Percentiles rank a stretch among this genome's conserved stretches.
These are phyloP conservation scores for Anableps anableps DNA, from an alignment of 2,797 vertebrate genomes.

Conservation along the genomic window DNA sequence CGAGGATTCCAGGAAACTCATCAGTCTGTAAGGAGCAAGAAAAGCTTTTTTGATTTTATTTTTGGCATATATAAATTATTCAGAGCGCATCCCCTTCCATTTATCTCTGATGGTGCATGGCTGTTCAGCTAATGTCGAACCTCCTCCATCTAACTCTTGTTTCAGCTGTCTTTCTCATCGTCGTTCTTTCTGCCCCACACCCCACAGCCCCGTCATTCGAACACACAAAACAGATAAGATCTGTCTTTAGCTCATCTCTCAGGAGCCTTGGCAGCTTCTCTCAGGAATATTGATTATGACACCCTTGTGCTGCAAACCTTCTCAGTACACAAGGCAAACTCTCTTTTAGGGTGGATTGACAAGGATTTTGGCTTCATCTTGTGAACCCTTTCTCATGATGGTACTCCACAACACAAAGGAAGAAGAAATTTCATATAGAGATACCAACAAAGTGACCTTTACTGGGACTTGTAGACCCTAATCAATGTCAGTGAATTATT, in stretches of 20 bases:
- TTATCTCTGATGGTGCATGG: constrained; percentile 71
- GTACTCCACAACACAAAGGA: constrained; percentile 29
- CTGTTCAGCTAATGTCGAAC: constrained; percentile 62
- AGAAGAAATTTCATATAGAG: constrained; percentile 46
- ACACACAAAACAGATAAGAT: constrained; percentile 67
- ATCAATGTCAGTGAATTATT: constrained; percentile 64
- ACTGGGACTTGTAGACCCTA: constrained; percentile 46
- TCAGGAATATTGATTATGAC: constrained; percentile 78
- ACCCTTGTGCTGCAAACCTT: constrained; percentile 53
- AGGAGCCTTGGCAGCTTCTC: constrained; percentile 64
- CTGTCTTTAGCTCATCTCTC: constrained; percentile 71
- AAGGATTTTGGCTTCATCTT: constrained; percentile 38
- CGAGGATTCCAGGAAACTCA: constrained; percentile 54
- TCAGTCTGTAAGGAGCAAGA: constrained; percentile 68
- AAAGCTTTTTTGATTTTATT: constrained; percentile 73
- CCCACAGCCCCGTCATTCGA: constrained; percentile 17
- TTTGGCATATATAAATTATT: constrained; percentile 79
- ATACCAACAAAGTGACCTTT: constrained; percentile 36
- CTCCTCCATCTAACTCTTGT: constrained; percentile 58
- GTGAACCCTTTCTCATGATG: constrained; percentile 19
- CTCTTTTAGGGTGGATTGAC: constrained; percentile 19
- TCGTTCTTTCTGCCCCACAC: constrained; percentile 30
- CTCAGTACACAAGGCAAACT: constrained; percentile 23
- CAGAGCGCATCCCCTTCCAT: constrained; percentile 69
- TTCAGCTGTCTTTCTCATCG: constrained; percentile 60